Conservation (phyloP, 2,797 vertebrate species). For the Sebastes kiyomatsui region DNA sequence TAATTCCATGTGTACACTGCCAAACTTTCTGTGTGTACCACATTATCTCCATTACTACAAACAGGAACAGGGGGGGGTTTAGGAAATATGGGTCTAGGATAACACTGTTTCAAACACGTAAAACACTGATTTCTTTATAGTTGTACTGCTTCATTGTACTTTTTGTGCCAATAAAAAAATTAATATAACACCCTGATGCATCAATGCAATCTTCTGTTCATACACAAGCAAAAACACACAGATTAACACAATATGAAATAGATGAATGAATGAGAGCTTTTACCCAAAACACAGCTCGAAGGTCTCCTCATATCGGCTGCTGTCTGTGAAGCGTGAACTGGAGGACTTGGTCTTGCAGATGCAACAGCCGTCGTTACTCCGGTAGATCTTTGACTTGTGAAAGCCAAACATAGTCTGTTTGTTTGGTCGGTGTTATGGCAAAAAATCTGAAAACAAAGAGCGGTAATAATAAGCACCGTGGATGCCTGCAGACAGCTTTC, state of each 20-base stretch:
- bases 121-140: too few species aligned
- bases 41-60: too few species aligned
- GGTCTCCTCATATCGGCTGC: slow-evolving; percentile 86
- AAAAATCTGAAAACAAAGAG: slow-evolving; percentile 36
- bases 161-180: neutral
- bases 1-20: too few species aligned
- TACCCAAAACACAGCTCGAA: slow-evolving; percentile 87
- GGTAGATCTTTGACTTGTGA: slow-evolving; percentile 88
- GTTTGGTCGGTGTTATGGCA: slow-evolving; percentile 4
- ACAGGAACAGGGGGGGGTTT: too few species aligned
- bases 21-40: too few species aligned
- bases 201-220: neutral
- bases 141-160: too few species aligned
- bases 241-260: neutral
- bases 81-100: too few species aligned
- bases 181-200: neutral
- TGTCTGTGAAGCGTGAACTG: slow-evolving; percentile 88
- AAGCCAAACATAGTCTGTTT: slow-evolving; percentile 84
- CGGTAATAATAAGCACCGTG: neutral
- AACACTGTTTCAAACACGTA: too few species aligned
- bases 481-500: slow-evolving; percentile 45
- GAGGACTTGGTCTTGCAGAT: slow-evolving; percentile 90
- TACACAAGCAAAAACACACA: neutral
- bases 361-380: slow-evolving; percentile 87
- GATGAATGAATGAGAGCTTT: slow-evolving; percentile 27